phyloP scores from a whole-genome alignment of 2,113 vertebrate species.

The Aptenodytes patagonicus region DNA sequence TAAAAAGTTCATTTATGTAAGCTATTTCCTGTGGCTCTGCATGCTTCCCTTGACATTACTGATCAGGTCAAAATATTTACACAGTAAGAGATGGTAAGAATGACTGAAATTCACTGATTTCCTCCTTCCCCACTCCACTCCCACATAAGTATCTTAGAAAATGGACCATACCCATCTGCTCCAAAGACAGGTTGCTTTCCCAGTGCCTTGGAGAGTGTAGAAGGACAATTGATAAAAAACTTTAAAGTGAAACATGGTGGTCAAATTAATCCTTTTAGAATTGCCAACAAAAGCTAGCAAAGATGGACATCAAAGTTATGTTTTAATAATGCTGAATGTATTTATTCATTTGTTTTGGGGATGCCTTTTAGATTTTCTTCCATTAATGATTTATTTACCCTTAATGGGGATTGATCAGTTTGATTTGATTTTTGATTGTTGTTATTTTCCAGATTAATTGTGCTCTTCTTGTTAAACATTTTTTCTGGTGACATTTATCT shows the following conservation, averaged over 20 bases:
- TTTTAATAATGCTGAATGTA: background rate
- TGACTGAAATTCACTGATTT: conserved; percentile 11
- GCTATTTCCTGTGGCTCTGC: conserved; percentile 47
- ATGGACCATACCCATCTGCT: background rate
- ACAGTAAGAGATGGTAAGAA: conserved; percentile 31
- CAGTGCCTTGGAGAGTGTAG: background rate
- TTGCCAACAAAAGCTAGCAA: background rate
- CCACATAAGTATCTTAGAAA: background rate
- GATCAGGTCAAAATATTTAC: conserved; percentile 34
- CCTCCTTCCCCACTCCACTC: background rate
- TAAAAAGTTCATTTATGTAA: conserved; percentile 27
- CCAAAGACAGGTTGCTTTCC: background rate
- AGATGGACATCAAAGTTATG: background rate
- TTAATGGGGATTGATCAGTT: background rate
- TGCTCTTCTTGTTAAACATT: background rate
- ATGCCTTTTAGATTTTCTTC: background rate
- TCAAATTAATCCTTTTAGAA: background rate
- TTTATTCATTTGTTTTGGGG: background rate
- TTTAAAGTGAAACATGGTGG: background rate
- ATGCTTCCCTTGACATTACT: conserved; percentile 23
- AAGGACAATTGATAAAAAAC: background rate
- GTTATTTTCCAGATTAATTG: background rate
- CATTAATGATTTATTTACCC: background rate
- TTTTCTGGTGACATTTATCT: background rate
- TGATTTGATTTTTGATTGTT: background rate